Evolutionary conservation across 2,113 vertebrate genomes (phyloP).

Genomic region (Lichenostomus cassidix): DNA sequence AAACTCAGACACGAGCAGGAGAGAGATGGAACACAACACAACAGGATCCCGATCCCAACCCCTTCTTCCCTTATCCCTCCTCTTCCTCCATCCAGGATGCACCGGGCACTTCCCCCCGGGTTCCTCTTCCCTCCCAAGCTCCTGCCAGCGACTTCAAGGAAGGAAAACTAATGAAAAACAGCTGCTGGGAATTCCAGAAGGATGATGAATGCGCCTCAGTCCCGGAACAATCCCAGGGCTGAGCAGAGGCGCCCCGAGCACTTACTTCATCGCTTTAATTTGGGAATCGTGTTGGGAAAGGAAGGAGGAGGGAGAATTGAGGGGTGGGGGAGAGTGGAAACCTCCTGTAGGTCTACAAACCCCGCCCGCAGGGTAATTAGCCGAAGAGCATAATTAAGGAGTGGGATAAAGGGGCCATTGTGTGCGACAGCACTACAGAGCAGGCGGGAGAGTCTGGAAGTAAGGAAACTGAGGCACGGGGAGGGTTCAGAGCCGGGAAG

Average conservation of each 20-base stretch:
- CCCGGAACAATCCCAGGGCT: slow-evolving; percentile 21
- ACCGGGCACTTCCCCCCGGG: not conserved
- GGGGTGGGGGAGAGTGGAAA: not conserved
- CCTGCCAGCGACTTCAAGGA: slow-evolving; percentile 6
- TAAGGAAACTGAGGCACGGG: slow-evolving; percentile 27
- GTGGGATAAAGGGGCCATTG: slow-evolving; percentile 44
- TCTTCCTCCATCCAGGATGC: not conserved
- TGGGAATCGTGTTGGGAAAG: slow-evolving; percentile 45
- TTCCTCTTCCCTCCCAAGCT: not conserved
- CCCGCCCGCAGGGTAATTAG: slow-evolving; percentile 51
- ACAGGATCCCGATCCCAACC: rapidly evolving
- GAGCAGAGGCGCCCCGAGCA: slow-evolving; percentile 14
- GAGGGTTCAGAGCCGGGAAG: not conserved
- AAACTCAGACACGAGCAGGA: rapidly evolving
- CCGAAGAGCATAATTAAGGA: slow-evolving; percentile 46
- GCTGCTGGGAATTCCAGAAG: slow-evolving; percentile 11
- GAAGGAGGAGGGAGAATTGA: not conserved
- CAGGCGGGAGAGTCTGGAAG: not conserved
- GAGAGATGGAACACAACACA: not conserved
- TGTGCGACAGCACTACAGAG: not conserved
- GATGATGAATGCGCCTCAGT: slow-evolving; percentile 9
- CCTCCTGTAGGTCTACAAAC: slow-evolving; percentile 37
- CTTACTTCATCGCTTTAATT: slow-evolving; percentile 2
- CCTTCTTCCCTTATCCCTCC: not conserved
- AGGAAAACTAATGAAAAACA: slow-evolving; percentile 55